These are phyloP conservation scores for Tinea semifulvella DNA, from an alignment of 2,888 invertebrate species.

Conservation along the genomic window DNA sequence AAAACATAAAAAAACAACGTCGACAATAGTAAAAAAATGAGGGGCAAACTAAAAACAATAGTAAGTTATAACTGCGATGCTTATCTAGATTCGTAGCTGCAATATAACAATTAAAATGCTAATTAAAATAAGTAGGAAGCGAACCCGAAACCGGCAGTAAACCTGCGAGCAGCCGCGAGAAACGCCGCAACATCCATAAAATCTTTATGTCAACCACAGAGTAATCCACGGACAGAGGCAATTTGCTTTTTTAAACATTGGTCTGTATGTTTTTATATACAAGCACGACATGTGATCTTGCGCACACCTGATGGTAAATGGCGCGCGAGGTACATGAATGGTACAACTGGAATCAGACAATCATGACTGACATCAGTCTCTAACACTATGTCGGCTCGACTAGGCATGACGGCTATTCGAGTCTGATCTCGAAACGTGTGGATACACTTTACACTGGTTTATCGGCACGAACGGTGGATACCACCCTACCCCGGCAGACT, in stretches of 20 bases:
- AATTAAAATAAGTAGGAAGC: slow-evolving; percentile 58
- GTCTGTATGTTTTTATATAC: too few species aligned
- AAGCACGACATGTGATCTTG: too few species aligned
- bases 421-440: too few species aligned
- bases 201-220: slow-evolving; percentile 38
- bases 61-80: slow-evolving; percentile 33
- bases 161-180: slow-evolving; percentile 33
- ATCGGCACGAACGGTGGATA: too few species aligned
- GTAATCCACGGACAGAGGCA: slow-evolving; percentile 19
- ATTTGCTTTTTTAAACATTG: slow-evolving; percentile 7
- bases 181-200: slow-evolving; percentile 42
- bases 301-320: too few species aligned
- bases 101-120: slow-evolving; percentile 49
- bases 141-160: slow-evolving; percentile 16
- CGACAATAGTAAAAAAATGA: not conserved
- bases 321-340: too few species aligned
- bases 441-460: too few species aligned
- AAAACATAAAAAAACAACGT: not conserved
- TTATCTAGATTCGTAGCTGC: slow-evolving; percentile 31
- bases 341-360: too few species aligned
- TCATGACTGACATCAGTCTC: too few species aligned
- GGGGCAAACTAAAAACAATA: slow-evolving; percentile 32
- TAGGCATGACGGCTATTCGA: too few species aligned
- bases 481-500: too few species aligned
- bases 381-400: too few species aligned